Evolutionary conservation across 2,113 vertebrate species (phyloP), one percentile per base, ranked within the genome.

Genomic region (Ciconia boyciana): DNA sequence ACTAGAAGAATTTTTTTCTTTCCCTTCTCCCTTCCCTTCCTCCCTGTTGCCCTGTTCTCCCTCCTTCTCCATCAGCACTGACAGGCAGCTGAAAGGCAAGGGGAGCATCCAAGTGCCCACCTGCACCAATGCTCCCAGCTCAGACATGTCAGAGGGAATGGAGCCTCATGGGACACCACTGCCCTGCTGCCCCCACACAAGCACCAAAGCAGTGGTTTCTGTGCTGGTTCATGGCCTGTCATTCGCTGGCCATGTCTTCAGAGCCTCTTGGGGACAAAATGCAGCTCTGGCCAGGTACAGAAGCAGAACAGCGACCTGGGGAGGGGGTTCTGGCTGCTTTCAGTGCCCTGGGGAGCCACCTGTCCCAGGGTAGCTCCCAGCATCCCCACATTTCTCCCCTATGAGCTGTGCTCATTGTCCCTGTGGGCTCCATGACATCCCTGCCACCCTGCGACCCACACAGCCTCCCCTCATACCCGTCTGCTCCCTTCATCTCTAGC

Each of bases 41-140:
- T 66, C 52, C n/a, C 8, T 0, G 0, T n/a, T 31, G 62, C 49
- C 54, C 71, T 32, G 31, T 7, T 57, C 49, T 71, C 55, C 46
- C 44, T 92, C 21, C 34, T 55, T 17, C 24, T 69, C 39, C 17
- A 5, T 25, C 48, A 55, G 43, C 39, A 28, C 24, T 4, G 5
- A 24, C 0, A 1, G 28, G 46, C 36, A 70, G 65, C 20, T 11
- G 25, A 22, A 51, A 15, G 39, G 20, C 17, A 8, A 6, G 0
- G 13, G 46, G 31, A 51, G 17, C 54, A 61, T 11, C 52, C 14
- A 2, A 13, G 39, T 55, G 29, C 15, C 32, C 44, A 51, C 6
- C 3, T 1, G 1, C 10, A 49, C 7, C 0, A 0, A 4, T 11
- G 68, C 1, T 16, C 7, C 39, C 32, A 36, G 60, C 29, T 44